phyloP scores from a whole-genome alignment of 2,113 vertebrate species.

The Chunga burmeisteri region DNA sequence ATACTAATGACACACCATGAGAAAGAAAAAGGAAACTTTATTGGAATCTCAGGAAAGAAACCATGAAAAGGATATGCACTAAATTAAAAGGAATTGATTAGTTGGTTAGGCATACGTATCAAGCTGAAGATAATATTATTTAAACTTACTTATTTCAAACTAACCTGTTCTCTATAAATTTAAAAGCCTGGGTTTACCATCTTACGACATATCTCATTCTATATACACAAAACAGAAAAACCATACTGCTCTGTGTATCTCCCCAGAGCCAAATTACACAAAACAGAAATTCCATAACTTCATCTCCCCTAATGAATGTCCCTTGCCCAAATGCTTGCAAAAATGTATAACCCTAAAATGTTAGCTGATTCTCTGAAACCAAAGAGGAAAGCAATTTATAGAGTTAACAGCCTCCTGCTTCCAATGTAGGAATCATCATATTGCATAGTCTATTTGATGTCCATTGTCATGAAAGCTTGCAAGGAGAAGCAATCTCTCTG shows the following conservation, averaged over 20 bases:
- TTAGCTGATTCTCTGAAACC: background rate
- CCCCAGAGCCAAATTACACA: background rate
- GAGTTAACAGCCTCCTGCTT: background rate
- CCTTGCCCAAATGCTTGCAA: background rate
- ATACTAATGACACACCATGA: background rate
- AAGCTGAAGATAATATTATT: background rate
- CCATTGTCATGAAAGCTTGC: background rate
- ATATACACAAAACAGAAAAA: background rate
- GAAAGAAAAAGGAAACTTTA: background rate
- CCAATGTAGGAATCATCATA: background rate
- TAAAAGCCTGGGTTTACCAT: background rate
- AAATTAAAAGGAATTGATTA: background rate
- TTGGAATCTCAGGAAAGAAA: background rate
- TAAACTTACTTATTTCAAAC: background rate
- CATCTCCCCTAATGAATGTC: background rate
- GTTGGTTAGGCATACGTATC: background rate
- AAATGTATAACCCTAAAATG: background rate
- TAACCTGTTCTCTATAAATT: background rate
- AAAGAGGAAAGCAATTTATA: background rate
- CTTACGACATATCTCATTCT: background rate
- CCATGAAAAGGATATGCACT: background rate
- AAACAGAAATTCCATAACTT: background rate
- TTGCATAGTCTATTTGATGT: background rate
- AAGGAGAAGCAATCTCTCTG: background rate
- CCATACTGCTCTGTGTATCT: background rate